A percentile compares a stretch with the other conserved stretches of the same genome.
These are phyloP conservation scores for Drosophila eohydei DNA, from an alignment of 2,888 invertebrate species.

Conservation along the genomic window DNA sequence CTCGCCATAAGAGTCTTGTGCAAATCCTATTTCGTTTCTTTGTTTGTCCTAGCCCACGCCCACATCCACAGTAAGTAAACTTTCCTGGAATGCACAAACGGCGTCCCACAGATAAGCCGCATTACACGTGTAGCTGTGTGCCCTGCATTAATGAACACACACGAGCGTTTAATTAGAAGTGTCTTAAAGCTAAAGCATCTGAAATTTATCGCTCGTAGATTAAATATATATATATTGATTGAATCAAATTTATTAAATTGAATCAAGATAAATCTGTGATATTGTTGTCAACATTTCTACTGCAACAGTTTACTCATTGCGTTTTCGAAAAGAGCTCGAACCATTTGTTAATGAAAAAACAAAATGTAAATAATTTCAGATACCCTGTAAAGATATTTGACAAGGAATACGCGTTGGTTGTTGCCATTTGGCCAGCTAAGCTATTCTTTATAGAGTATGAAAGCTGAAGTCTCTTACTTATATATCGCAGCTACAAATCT, in stretches of 20 bases:
- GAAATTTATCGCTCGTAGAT: background rate
- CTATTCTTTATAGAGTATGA: background rate
- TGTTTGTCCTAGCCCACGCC: slow-evolving; percentile 38
- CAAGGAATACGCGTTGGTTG: too few species aligned
- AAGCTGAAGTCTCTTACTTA: background rate
- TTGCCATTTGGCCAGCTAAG: background rate
- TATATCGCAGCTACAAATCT: background rate
- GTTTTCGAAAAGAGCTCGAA: background rate
- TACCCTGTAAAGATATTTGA: background rate
- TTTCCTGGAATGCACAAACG: slow-evolving; percentile 45
- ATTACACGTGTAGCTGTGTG: background rate
- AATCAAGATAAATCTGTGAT: slow-evolving; percentile 9
- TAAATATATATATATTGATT: slow-evolving; percentile 9
- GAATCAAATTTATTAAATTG: background rate
- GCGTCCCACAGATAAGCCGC: slow-evolving; percentile 42
- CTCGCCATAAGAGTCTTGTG: slow-evolving; percentile 19
- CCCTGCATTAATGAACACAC: slow-evolving; percentile 11
- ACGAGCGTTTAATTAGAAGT: slow-evolving; percentile 34
- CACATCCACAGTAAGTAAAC: slow-evolving; percentile 48
- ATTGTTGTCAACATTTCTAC: background rate
- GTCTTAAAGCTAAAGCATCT: background rate
- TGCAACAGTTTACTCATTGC: background rate
- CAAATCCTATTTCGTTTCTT: slow-evolving; percentile 39
- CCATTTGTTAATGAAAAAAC: slow-evolving; percentile 1
- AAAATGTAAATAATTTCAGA: background rate